These are phyloP conservation scores for Zosterops borbonicus DNA, from an alignment of 2,113 vertebrate species.

Conservation along the genomic window DNA sequence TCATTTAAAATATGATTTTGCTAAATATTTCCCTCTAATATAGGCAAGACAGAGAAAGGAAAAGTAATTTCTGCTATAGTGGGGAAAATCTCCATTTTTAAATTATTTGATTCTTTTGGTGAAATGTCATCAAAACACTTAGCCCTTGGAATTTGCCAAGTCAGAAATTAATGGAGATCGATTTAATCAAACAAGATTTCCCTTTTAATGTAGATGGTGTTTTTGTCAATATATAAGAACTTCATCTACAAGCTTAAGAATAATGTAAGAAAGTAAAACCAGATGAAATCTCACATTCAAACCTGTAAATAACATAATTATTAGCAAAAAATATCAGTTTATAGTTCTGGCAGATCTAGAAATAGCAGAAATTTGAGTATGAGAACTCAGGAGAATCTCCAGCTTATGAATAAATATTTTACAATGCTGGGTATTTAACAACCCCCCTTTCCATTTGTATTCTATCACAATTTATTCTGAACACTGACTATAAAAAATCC, in stretches of 20 bases:
- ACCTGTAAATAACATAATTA: background rate
- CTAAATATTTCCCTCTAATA: background rate
- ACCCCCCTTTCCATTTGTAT: background rate
- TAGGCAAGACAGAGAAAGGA: background rate
- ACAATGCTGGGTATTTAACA: background rate
- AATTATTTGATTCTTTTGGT: background rate
- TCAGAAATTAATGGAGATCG: background rate
- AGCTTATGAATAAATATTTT: background rate
- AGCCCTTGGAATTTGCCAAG: background rate
- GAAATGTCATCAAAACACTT: background rate
- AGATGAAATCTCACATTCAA: background rate
- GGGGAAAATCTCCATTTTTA: accelerated
- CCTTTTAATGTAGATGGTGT: background rate
- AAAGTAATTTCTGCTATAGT: background rate
- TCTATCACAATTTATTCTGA: background rate
- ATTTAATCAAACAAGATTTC: background rate
- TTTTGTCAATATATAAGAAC: background rate
- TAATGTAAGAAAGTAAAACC: background rate
- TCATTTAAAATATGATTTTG: background rate
- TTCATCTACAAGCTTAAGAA: background rate
- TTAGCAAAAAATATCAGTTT: background rate
- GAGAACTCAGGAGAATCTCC: background rate
- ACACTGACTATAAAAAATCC: background rate
- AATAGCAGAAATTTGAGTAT: background rate
- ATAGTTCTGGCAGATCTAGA: background rate